These are phyloP conservation scores for Drosophila prostipennis DNA, from an alignment of 2,888 invertebrate genomes.

Conservation along the genomic window DNA sequence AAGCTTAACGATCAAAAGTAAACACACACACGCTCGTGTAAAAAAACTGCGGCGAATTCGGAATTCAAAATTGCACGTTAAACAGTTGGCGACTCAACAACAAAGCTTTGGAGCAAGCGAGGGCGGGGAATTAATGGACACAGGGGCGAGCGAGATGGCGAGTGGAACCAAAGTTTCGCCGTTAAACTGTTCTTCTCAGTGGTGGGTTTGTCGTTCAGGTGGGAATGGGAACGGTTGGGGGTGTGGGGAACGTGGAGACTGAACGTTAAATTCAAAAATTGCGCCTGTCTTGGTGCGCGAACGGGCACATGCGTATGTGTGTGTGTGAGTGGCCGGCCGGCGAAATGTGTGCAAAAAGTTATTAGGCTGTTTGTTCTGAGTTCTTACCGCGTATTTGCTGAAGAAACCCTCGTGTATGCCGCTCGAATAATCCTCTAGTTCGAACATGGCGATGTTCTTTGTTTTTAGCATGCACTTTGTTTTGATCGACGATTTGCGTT, in stretches of 20 bases:
- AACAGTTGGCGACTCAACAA: too few species aligned
- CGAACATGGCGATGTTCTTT: slow-evolving; percentile 85
- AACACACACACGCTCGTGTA: slow-evolving; percentile 32
- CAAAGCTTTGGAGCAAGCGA: too few species aligned
- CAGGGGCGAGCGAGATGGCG: slow-evolving; percentile 28
- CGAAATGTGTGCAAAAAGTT: slow-evolving; percentile 46
- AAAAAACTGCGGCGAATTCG: slow-evolving; percentile 47
- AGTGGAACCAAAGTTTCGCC: slow-evolving; percentile 35
- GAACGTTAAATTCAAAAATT: slow-evolving; percentile 68
- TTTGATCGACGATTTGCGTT: slow-evolving; percentile 54
- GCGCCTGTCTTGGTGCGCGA: slow-evolving; percentile 13
- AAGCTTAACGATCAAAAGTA: slow-evolving; percentile 63
- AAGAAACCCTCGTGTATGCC: slow-evolving; percentile 88
- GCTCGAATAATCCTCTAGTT: slow-evolving; percentile 89
- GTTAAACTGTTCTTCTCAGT: slow-evolving; percentile 12
- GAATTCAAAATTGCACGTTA: slow-evolving; percentile 52
- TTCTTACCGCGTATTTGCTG: slow-evolving; percentile 88
- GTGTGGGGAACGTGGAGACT: slow-evolving; percentile 20
- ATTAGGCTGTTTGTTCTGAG: slow-evolving; percentile 27
- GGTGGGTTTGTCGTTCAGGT: slow-evolving; percentile 11
- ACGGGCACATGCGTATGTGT: slow-evolving; percentile 15
- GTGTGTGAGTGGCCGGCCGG: slow-evolving; percentile 61
- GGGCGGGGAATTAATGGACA: too few species aligned
- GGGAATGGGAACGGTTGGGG: slow-evolving; percentile 26
- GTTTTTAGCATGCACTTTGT: slow-evolving; percentile 59